A percentile compares a stretch with the other conserved stretches of the same genome.
phyloP scores from a whole-genome alignment of 2,888 invertebrate genomes.

The Plebejus argus region DNA sequence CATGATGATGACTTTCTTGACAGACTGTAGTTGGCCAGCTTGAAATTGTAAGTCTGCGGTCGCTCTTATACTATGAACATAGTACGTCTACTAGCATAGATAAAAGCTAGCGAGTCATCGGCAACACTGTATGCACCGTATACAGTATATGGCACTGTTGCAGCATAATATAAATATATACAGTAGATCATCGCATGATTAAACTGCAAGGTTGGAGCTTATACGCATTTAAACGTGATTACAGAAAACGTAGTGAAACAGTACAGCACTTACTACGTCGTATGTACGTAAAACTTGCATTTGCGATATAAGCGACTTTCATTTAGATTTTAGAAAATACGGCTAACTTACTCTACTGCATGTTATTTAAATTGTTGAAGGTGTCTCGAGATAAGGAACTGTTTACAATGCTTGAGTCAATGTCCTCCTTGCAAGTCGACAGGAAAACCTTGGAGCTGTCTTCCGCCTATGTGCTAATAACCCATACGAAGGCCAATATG shows the following conservation, averaged over 20 bases:
- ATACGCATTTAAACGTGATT: too few relatives aligned
- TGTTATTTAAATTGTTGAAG: not conserved
- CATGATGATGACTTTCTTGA: too few relatives aligned
- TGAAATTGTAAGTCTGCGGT: too few relatives aligned
- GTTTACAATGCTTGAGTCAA: conserved; percentile 80
- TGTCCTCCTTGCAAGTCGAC: conserved; percentile 72
- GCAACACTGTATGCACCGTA: too few relatives aligned
- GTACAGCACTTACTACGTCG: too few relatives aligned
- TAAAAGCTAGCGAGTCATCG: conserved; percentile 68
- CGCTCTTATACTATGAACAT: conserved; percentile 1
- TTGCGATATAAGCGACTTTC: not conserved
- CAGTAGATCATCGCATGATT: not conserved
- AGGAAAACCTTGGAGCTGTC: conserved; percentile 76
- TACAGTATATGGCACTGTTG: too few relatives aligned
- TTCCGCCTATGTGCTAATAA: conserved; percentile 54
- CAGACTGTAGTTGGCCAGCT: too few relatives aligned
- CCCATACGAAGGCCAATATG: conserved; percentile 56
- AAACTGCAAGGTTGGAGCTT: not conserved
- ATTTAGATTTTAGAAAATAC: not conserved
- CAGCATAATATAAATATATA: conserved; percentile 23
- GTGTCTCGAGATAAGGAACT: conserved; percentile 77
- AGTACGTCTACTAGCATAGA: conserved; percentile 54
- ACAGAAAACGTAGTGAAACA: too few relatives aligned
- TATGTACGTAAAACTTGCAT: not conserved
- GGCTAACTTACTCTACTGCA: not conserved